Evolutionary conservation across 2,797 vertebrate species (phyloP).

Genomic region (Crypturellus tataupa): DNA sequence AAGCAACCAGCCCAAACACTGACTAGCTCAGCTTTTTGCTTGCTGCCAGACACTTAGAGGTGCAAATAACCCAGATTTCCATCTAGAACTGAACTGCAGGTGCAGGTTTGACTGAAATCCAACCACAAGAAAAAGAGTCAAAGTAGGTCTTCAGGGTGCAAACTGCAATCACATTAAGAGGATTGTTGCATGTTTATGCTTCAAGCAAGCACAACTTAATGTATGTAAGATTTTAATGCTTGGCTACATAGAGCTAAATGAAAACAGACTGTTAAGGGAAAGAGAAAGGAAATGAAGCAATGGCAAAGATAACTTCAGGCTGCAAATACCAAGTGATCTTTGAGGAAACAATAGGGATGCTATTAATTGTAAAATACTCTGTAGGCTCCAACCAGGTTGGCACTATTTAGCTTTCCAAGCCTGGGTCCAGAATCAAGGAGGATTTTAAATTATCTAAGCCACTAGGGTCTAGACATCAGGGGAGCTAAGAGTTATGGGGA

Average conservation of each 20-base stretch:
- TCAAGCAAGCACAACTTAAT: neutral
- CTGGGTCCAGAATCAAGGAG: conserved; percentile 20
- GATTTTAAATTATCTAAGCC: conserved; percentile 10
- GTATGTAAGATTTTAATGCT: neutral
- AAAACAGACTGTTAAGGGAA: conserved; percentile 42
- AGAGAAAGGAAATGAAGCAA: conserved; percentile 64
- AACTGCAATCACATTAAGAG: neutral
- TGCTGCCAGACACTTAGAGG: conserved; percentile 14
- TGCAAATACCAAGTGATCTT: conserved; percentile 51
- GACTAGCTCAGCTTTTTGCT: neutral
- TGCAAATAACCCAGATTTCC: neutral
- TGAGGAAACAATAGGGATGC: conserved; percentile 46
- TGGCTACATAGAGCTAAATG: conserved; percentile 51
- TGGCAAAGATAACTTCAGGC: conserved; percentile 49
- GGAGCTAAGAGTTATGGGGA: neutral
- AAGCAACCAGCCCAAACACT: neutral
- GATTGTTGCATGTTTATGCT: neutral
- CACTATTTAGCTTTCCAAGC: conserved; percentile 44
- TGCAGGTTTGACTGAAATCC: neutral
- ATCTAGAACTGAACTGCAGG: conserved; percentile 7
- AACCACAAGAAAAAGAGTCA: neutral
- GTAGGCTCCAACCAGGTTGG: conserved; percentile 46
- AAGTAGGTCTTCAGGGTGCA: neutral
- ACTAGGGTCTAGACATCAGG: neutral
- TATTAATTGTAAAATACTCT: conserved; percentile 52